A percentile compares a stretch with the other conserved stretches of the same genome.
These are phyloP conservation scores for Ectropis crepuscularia DNA, from an alignment of 2,888 invertebrate genomes.

Conservation along the genomic window DNA sequence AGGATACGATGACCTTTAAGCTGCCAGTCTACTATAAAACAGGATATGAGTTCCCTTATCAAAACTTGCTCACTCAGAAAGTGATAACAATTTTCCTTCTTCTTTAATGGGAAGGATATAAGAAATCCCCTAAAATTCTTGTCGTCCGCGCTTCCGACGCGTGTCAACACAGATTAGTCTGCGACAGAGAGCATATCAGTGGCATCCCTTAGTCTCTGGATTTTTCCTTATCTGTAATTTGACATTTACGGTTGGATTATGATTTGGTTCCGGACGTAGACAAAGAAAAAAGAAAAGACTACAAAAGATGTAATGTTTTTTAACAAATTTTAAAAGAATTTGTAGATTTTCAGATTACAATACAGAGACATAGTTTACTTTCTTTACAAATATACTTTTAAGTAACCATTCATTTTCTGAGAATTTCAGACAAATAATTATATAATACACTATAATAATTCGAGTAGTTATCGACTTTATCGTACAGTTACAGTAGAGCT, in stretches of 20 bases:
- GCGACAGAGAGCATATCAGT: conserved; percentile 32
- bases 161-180: conserved; percentile 61
- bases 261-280: background rate
- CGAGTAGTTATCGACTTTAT: too few relatives aligned
- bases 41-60: conserved; percentile 6
- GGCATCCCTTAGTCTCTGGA: conserved; percentile 25
- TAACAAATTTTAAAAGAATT: too few relatives aligned
- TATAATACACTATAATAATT: too few relatives aligned
- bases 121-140: conserved; percentile 57
- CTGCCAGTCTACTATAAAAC: background rate
- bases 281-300: background rate
- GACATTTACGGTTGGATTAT: conserved; percentile 24
- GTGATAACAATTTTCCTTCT: conserved; percentile 16
- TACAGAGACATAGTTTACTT: too few relatives aligned
- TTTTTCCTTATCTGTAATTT: conserved; percentile 30
- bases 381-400: too few relatives aligned
- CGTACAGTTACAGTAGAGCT: too few relatives aligned
- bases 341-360: too few relatives aligned
- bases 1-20: too few relatives aligned
- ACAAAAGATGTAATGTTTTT: too few relatives aligned
- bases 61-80: conserved; percentile 21
- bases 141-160: conserved; percentile 54
- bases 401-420: too few relatives aligned
- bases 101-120: conserved; percentile 53
- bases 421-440: too few relatives aligned